phyloP scores from a whole-genome alignment of 2,113 vertebrate species.

The Muntiacus reevesi region DNA sequence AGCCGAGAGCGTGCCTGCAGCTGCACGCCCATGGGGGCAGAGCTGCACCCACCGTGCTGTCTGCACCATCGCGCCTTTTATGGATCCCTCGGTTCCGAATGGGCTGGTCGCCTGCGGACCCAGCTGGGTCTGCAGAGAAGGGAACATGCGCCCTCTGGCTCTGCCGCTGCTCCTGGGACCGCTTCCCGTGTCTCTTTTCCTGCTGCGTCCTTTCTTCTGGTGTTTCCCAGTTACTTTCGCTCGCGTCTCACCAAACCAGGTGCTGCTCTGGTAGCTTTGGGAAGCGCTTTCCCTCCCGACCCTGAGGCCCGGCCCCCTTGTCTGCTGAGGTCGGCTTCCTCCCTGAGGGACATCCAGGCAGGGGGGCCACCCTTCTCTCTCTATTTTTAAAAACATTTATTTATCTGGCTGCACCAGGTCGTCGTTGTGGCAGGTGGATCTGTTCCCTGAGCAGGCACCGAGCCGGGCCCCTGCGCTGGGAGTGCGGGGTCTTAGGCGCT shows the following conservation, averaged over 20 bases:
- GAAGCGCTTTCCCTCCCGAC: accelerated
- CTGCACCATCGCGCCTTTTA: accelerated
- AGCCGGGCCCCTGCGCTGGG: background rate
- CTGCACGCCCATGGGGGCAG: background rate
- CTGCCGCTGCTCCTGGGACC: accelerated
- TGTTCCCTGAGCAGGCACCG: background rate
- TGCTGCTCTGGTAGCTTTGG: too few species aligned
- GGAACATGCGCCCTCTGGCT: background rate
- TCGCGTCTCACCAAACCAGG: background rate
- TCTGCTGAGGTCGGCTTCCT: background rate
- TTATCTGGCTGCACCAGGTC: background rate
- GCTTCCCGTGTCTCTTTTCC: background rate
- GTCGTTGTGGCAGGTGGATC: background rate
- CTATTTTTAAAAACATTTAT: background rate
- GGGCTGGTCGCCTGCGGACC: accelerated
- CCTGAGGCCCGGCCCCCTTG: accelerated
- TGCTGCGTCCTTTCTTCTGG: background rate
- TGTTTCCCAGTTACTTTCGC: background rate
- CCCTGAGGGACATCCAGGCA: accelerated
- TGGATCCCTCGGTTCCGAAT: accelerated
- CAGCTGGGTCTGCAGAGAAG: background rate
- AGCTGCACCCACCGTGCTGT: accelerated
- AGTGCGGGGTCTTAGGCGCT: accelerated
- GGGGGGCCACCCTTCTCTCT: background rate
- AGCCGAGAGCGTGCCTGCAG: background rate